These are phyloP conservation scores for Aspidapion aeneum DNA, from an alignment of 2,888 invertebrate species.

Conservation along the genomic window DNA sequence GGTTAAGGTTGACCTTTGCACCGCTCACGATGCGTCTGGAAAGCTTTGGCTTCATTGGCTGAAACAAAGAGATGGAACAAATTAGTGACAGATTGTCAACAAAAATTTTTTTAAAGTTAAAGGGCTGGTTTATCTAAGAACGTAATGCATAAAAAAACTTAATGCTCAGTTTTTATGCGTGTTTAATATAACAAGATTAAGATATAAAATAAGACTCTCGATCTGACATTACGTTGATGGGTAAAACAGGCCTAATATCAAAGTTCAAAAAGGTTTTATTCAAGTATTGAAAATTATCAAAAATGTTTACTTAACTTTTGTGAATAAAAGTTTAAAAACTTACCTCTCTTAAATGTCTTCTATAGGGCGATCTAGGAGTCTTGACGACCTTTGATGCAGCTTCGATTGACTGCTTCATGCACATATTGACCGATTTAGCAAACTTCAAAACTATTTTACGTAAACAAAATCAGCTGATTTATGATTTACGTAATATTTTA, in stretches of 20 bases:
- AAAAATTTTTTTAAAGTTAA: no score
- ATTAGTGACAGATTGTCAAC: no score
- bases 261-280: no score
- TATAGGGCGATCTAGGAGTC: conserved; percentile 53
- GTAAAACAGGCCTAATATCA: no score
- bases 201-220: no score
- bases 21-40: conserved; percentile 56
- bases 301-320: no score
- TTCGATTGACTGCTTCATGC: conserved; percentile 52
- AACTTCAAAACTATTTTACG: neutral
- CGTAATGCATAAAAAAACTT: conserved; percentile 4
- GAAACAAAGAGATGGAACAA: conserved; percentile 39
- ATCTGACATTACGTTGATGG: no score
- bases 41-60: conserved; percentile 57
- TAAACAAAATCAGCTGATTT: conserved; percentile 24
- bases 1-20: conserved; percentile 61
- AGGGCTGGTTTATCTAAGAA: conserved; percentile 2
- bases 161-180: no score
- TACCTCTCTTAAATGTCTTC: conserved; percentile 58
- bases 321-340: no score
- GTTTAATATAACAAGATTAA: no score
- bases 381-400: conserved; percentile 47
- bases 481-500: conserved; percentile 5
- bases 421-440: conserved; percentile 45
- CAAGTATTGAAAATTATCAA: no score